These are phyloP conservation scores for Potorous gilbertii DNA, from an alignment of 2,797 vertebrate species.

Conservation along the genomic window DNA sequence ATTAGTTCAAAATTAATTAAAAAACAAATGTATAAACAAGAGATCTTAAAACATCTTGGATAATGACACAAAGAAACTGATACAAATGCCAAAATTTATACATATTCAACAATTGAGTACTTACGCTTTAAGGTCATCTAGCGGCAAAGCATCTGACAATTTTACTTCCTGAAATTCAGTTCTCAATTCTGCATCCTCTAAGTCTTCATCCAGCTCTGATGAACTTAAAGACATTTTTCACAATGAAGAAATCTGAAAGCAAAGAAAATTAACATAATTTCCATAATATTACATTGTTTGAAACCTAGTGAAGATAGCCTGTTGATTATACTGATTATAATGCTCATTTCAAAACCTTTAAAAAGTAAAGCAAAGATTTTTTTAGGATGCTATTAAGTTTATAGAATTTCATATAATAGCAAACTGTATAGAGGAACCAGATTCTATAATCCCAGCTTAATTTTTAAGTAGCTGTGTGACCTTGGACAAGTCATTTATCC, in stretches of 20 bases:
- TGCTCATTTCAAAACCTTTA: conserved; percentile 48
- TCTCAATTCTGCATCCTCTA: not conserved
- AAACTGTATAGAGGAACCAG: not conserved
- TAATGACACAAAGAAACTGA: conserved; percentile 30
- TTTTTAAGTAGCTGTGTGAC: not conserved
- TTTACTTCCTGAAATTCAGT: not conserved
- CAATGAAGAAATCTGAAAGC: conserved; percentile 62
- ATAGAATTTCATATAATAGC: conserved; percentile 40
- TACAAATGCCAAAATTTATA: conserved; percentile 44
- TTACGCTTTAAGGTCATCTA: conserved; percentile 43
- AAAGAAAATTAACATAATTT: conserved; percentile 62
- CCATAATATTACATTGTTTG: conserved; percentile 31
- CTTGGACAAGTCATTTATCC: conserved; percentile 33
- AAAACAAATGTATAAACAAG: conserved; percentile 58
- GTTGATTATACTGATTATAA: conserved; percentile 8
- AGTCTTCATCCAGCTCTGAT: conserved; percentile 19
- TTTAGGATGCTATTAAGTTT: conserved; percentile 49
- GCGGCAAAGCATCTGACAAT: not conserved
- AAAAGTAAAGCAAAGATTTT: conserved; percentile 45
- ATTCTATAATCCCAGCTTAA: not conserved
- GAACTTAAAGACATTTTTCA: conserved; percentile 63
- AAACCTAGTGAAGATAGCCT: conserved; percentile 35
- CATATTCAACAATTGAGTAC: conserved; percentile 47
- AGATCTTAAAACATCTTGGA: conserved; percentile 29
- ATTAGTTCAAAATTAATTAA: conserved; percentile 56